Percentiles rank a stretch among this genome's conserved stretches.
Evolutionary conservation across 37 sponge, comb jelly and placozoan genomes (phyloP).

Genomic region (Beroe forskalii): DNA sequence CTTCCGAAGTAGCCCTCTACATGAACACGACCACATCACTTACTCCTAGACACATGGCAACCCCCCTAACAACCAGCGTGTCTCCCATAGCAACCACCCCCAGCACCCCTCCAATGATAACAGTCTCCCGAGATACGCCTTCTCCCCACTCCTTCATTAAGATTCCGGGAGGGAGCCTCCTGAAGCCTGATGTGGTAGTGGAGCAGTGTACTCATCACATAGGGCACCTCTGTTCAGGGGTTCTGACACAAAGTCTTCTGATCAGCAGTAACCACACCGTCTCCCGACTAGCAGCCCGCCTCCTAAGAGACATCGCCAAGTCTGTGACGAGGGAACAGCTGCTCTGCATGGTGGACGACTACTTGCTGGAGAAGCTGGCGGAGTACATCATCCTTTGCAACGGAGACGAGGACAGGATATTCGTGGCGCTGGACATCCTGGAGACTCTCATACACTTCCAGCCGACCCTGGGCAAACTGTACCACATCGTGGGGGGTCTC

Average conservation of each 20-base stretch:
- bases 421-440: conserved; percentile 55
- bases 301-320: conserved; percentile 33
- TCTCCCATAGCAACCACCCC: neutral
- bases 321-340: conserved; percentile 55
- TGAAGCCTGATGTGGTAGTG: conserved; percentile 29
- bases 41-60: neutral
- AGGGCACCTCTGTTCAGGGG: conserved; percentile 57
- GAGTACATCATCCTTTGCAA: conserved; percentile 59
- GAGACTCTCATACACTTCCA: conserved; percentile 45
- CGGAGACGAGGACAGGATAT: conserved; percentile 45
- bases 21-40: neutral
- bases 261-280: conserved; percentile 30
- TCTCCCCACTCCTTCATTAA: neutral
- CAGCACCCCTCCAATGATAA: neutral
- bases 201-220: conserved; percentile 61
- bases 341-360: conserved; percentile 51
- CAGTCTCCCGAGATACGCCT: neutral
- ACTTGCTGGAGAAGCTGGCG: conserved; percentile 32
- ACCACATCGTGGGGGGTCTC: conserved; percentile 52
- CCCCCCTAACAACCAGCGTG: neutral
- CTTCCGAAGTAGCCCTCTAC: conserved; percentile 15
- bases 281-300: conserved; percentile 10
- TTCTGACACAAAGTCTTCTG: conserved; percentile 50
- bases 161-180: neutral
- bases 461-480: conserved; percentile 34